Percentiles rank a stretch among this genome's conserved stretches.
Conservation (phyloP, 2,888 invertebrate genomes). For the Stegana nigrithorax region DNA sequence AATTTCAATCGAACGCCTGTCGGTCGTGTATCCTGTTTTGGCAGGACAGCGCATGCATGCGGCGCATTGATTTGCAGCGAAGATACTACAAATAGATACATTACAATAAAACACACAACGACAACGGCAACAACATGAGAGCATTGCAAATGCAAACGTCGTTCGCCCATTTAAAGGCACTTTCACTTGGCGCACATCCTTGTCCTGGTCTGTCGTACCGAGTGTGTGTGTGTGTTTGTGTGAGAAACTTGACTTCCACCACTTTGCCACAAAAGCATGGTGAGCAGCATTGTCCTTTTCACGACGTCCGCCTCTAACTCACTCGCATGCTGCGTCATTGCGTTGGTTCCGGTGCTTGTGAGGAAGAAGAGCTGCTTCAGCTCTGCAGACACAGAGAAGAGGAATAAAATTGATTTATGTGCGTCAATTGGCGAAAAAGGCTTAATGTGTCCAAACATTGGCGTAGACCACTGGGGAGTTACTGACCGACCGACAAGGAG, state of each 20-base stretch:
- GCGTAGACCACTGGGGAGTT: conserved; percentile 57
- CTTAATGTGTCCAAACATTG: conserved; percentile 26
- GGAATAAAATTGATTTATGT: conserved; percentile 58
- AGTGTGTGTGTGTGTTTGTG: too few relatives aligned
- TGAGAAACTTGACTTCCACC: conserved; percentile 40
- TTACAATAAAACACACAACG: conserved; percentile 23
- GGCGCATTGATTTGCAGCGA: conserved; percentile 46
- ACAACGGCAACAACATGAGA: conserved; percentile 10
- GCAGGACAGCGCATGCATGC: conserved; percentile 9
- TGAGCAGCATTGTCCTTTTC: background rate
- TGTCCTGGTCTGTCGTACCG: too few relatives aligned
- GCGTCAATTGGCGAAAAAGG: conserved; percentile 42
- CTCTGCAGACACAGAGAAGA: background rate
- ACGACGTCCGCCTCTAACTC: too few relatives aligned
- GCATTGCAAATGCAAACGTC: conserved; percentile 17
- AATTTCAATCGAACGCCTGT: conserved; percentile 68
- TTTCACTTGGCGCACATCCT: conserved; percentile 8
- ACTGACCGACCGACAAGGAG: conserved; percentile 43
- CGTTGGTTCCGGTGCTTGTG: conserved; percentile 60
- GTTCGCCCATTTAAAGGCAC: conserved; percentile 20
- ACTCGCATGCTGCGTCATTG: conserved; percentile 51
- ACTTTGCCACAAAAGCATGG: conserved; percentile 31
- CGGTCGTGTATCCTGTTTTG: conserved; percentile 60
- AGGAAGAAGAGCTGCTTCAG: too few relatives aligned
- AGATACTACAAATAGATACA: conserved; percentile 46